Conservation (phyloP, 2,888 invertebrate species). For the Scaptomyza reducta region DNA sequence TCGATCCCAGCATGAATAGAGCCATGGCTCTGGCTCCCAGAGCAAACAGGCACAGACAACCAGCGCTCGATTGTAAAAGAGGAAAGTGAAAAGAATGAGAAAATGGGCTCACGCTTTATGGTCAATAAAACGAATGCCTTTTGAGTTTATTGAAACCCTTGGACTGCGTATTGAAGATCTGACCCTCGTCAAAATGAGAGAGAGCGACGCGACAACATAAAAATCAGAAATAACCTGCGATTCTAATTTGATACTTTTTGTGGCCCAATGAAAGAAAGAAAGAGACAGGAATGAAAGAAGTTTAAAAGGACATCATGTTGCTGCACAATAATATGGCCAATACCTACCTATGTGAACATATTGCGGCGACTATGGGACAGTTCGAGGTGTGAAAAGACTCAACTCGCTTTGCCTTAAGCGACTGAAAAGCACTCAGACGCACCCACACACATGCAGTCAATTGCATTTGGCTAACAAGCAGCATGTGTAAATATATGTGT, state of each 20-base stretch:
- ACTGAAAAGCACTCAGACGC: conserved; percentile 13
- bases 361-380: conserved; percentile 62
- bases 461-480: conserved; percentile 41
- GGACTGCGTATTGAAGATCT: conserved; percentile 57
- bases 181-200: conserved; percentile 34
- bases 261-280: neutral
- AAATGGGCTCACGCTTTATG: conserved; percentile 61
- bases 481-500: conserved; percentile 3
- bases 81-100: conserved; percentile 24
- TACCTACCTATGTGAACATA: conserved; percentile 54
- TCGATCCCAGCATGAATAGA: conserved; percentile 28
- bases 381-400: conserved; percentile 49
- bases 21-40: conserved; percentile 28
- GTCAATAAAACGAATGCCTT: conserved; percentile 69
- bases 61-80: conserved; percentile 31
- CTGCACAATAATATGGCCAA: conserved; percentile 65
- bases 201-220: conserved; percentile 48
- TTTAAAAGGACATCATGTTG: conserved; percentile 11
- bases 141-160: conserved; percentile 71
- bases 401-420: conserved; percentile 18
- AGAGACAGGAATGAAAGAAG: neutral
- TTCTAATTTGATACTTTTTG: conserved; percentile 40
- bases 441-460: neutral
- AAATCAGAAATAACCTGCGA: conserved; percentile 65
- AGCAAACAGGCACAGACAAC: conserved; percentile 4